A percentile compares a stretch with the other conserved stretches of the same genome.
Evolutionary conservation across 1,140 invertebrate genomes (phyloP).

Genomic region (Drosophila quadrilineata): DNA sequence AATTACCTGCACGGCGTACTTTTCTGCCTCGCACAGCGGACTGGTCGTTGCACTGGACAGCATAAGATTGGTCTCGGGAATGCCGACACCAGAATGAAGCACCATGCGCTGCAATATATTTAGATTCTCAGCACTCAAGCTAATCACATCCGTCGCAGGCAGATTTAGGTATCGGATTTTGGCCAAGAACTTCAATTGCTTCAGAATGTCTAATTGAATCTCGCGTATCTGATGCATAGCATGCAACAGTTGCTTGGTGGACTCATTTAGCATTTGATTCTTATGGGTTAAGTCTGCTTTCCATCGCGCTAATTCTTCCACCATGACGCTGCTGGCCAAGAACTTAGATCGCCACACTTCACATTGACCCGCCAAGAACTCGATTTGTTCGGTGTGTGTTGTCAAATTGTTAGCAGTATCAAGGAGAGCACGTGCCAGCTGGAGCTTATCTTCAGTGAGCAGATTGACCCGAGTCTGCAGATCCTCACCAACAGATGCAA

Average conservation of each 20-base stretch:
- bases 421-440: slow-evolving; percentile 91
- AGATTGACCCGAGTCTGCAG: slow-evolving; percentile 93
- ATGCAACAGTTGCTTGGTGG: slow-evolving; percentile 88
- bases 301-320: slow-evolving; percentile 93
- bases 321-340: slow-evolving; percentile 94
- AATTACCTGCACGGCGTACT: slow-evolving; percentile 74
- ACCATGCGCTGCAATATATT: slow-evolving; percentile 77
- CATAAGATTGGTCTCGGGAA: slow-evolving; percentile 64
- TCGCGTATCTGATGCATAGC: slow-evolving; percentile 88
- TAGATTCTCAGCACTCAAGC: slow-evolving; percentile 76
- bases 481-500: slow-evolving; percentile 97
- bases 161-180: slow-evolving; percentile 69
- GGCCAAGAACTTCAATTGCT: slow-evolving; percentile 82
- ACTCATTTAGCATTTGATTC: slow-evolving; percentile 88
- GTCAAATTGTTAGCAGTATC: slow-evolving; percentile 92
- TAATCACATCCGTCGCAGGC: slow-evolving; percentile 81
- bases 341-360: slow-evolving; percentile 98
- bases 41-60: slow-evolving; percentile 60
- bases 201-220: slow-evolving; percentile 87
- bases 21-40: slow-evolving; percentile 77
- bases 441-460: slow-evolving; percentile 94
- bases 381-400: slow-evolving; percentile 94
- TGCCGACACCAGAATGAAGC: slow-evolving; percentile 74
- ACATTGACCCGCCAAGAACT: slow-evolving; percentile 94
- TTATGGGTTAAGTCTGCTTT: slow-evolving; percentile 90